phyloP scores from a whole-genome alignment of 2,888 invertebrate genomes.

The Pecten maximus region DNA sequence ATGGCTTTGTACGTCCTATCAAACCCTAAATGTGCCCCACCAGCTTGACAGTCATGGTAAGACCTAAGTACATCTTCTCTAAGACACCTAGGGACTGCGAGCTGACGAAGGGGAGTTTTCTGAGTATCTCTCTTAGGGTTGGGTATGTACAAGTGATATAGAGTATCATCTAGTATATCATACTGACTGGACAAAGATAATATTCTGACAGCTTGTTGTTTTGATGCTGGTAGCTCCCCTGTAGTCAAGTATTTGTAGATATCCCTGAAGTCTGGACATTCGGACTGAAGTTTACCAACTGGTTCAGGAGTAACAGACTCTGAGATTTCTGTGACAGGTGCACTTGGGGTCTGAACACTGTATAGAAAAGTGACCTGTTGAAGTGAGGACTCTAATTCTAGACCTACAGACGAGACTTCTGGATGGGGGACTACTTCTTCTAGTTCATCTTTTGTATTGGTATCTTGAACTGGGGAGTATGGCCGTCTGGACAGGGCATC shows the following conservation, averaged over 20 bases:
- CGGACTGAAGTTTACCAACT: conserved; percentile 25
- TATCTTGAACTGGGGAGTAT: conserved; percentile 26
- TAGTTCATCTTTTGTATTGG: background rate
- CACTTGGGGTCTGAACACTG: background rate
- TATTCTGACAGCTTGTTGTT: background rate
- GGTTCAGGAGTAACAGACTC: background rate
- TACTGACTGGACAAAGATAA: too few relatives aligned
- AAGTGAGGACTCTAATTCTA: background rate
- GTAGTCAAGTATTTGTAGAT: conserved; percentile 37
- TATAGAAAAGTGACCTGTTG: conserved; percentile 1
- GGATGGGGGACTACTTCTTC: background rate
- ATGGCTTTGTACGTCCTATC: too few relatives aligned
- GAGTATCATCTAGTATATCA: too few relatives aligned
- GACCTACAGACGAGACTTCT: background rate
- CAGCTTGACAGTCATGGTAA: too few relatives aligned
- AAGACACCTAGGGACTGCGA: too few relatives aligned
- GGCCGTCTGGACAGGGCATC: conserved; percentile 48
- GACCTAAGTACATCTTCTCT: too few relatives aligned
- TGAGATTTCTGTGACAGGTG: background rate
- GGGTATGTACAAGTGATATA: too few relatives aligned
- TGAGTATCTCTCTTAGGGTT: too few relatives aligned
- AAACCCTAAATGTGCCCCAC: too few relatives aligned
- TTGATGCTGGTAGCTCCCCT: conserved; percentile 34
- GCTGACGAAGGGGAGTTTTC: too few relatives aligned
- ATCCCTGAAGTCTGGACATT: conserved; percentile 38